Base-by-base conservation (phyloP, 2,113 vertebrate genomes). In the Lepus timidus region DNA sequence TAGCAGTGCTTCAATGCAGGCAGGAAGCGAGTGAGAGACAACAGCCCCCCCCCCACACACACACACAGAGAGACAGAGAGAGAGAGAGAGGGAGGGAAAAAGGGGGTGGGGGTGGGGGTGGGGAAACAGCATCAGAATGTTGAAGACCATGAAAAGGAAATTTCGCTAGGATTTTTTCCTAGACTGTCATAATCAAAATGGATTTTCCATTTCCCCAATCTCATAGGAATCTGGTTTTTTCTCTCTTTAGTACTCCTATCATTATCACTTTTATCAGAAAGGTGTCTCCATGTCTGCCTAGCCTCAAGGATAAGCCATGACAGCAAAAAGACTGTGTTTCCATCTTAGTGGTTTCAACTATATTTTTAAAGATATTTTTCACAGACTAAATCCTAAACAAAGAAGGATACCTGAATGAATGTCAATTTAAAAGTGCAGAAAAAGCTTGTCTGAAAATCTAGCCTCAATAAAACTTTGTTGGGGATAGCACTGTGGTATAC, bases 341-440 rank as follows among this genome's bases (percentile, higher is more conserved):
- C 36, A 16, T 29, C 80, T 92, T 84, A 81, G 55, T n/a, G 71
- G 16, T 76, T 84, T 75, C 17, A 33, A 22, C 33, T 73, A 11
- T 27, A 70, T 49, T 86, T 70, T 2, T 76, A 93, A 88, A 76
- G 23, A 90, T 31, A 58, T 6, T 93, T 29, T 20, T 22, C 51
- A 44, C 31, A 52, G 16, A 85, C 33, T 74, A 14, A 22, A 1
- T 67, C 10, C 25, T 81, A 76, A 75, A 74, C 3, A 62, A 89
- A 85, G 92, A 75, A 29, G 70, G 11, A 14, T 68, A 75, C 76
- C 1, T 51, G 19, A 87, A 73, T n/a, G 27, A 90, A 68, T 71
- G 3, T 6, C 71, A 64, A 36, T 64, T 27, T 2, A 74, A 67
- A 86, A 78, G 8, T 51, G 7, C 22, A 33, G 49, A 13, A 62